Evolutionary conservation across 2,797 vertebrate genomes (phyloP), one percentile per base, ranked within the genome.

Genomic region (Clarias fuscus): DNA sequence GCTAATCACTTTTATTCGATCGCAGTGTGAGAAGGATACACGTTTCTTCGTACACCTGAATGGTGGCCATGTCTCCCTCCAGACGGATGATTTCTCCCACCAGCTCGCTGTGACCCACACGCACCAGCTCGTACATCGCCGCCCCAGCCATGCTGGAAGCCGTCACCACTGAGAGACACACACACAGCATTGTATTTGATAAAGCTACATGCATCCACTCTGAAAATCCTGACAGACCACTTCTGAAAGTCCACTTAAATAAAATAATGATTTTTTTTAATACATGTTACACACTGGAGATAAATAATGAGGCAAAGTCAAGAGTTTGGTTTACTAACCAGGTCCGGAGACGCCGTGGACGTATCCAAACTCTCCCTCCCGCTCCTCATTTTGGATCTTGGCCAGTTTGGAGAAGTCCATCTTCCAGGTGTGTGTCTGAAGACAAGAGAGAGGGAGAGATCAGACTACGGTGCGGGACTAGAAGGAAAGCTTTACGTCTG

Each of bases 31-130:
- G 92, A 96, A 98, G 96, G 98, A 99, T 99, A 99, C 98, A 99
- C 0, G 98, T 99, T 95, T 99, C 98, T 92, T 99, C 98, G 30
- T 99, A 99, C 88, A 99, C 98, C 92, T 99, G 98, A 86, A 99
- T 97, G 53, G 98, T 99, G 27, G 98, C 98, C 97, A 99, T 96
- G 89, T 99, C 98, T 24, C 98, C 98, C 91, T 99, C 98, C 92
- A 99, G 90, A 13, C 98, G 96, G 92, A 99, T 99, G 90, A 99
- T 99, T 93, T 99, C 98, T 88, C 98, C 98, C 72, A 99, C 98
- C 91, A 99, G 94, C 80, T 99, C 98, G 3, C 96, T 96, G 95
- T 99, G 98, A 83, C 98, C 97, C 6, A 99, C 98, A 86, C 98
- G 97, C 11, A 99, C 98, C 94, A 99, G 93, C 92, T 99, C 98